Evolutionary conservation across 1,140 invertebrate species (phyloP).

Genomic region (Charaxes varanes): DNA sequence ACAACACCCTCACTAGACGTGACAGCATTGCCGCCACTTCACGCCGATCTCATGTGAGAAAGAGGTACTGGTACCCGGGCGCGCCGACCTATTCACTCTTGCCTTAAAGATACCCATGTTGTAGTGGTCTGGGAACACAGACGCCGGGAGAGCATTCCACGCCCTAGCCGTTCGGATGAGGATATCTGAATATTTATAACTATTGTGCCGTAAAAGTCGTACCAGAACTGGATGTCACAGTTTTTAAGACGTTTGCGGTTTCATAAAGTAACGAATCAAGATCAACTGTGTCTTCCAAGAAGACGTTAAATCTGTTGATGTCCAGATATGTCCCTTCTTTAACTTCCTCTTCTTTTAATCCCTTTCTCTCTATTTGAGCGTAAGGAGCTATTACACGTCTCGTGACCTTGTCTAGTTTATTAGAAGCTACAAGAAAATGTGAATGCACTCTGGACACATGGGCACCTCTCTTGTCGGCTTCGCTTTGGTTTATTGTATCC

Average conservation of each 20-base stretch:
- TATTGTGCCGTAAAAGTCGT: too few species aligned
- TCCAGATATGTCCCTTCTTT: constrained; percentile 48
- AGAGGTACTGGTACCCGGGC: too few species aligned
- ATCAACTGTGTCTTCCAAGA: constrained; percentile 71
- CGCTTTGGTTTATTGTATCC: constrained; percentile 34
- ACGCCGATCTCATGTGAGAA: too few species aligned
- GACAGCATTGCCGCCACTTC: too few species aligned
- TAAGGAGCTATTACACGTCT: constrained; percentile 73
- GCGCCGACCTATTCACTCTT: too few species aligned
- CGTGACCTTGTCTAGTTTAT: constrained; percentile 65
- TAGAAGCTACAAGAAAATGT: constrained; percentile 56
- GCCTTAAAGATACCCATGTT: too few species aligned
- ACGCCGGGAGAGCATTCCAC: too few species aligned
- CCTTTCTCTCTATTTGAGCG: constrained; percentile 67
- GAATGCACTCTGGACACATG: constrained; percentile 43
- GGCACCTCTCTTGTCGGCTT: constrained; percentile 10
- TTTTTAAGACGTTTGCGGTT: constrained; percentile 73
- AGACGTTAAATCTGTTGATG: constrained; percentile 60
- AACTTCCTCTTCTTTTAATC: constrained; percentile 42
- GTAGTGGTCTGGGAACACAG: too few species aligned
- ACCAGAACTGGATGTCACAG: constrained; percentile 70
- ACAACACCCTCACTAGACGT: too few species aligned
- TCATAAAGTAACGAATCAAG: constrained; percentile 71
- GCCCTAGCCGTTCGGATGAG: too few species aligned
- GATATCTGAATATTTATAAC: too few species aligned